Conservation (phyloP, 2,888 invertebrate genomes). For the Agrochola macilenta region DNA sequence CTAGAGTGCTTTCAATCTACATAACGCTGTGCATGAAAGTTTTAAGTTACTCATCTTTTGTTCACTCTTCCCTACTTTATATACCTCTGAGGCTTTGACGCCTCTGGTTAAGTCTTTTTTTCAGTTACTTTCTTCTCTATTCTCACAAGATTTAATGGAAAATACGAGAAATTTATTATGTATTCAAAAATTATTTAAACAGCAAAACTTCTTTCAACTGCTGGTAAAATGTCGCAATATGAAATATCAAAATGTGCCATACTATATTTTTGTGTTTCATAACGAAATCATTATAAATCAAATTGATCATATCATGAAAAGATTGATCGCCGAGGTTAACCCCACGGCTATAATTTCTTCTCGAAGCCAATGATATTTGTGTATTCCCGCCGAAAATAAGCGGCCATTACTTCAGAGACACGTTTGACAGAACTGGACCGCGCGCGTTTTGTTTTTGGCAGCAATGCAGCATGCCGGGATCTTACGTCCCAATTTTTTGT, state of each 20-base stretch:
- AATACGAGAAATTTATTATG: slow-evolving; percentile 17
- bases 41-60: slow-evolving; percentile 66
- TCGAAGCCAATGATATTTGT: slow-evolving; percentile 80
- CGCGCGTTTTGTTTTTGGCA: slow-evolving; percentile 78
- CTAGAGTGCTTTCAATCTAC: slow-evolving; percentile 58
- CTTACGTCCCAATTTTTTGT: slow-evolving; percentile 61
- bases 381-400: slow-evolving; percentile 86
- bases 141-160: slow-evolving; percentile 41
- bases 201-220: slow-evolving; percentile 19
- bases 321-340: slow-evolving; percentile 69
- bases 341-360: slow-evolving; percentile 75
- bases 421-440: slow-evolving; percentile 87
- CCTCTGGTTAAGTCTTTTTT: slow-evolving; percentile 52
- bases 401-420: slow-evolving; percentile 83
- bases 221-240: slow-evolving; percentile 16
- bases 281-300: slow-evolving; percentile 64
- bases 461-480: slow-evolving; percentile 61
- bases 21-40: slow-evolving; percentile 60
- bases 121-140: slow-evolving; percentile 47
- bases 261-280: slow-evolving; percentile 29
- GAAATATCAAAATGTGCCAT: slow-evolving; percentile 19
- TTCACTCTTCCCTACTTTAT: slow-evolving; percentile 66
- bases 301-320: slow-evolving; percentile 71
- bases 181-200: slow-evolving; percentile 10
- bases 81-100: slow-evolving; percentile 50